These are phyloP conservation scores for Aleadryas rufinucha DNA, from an alignment of 2,113 vertebrate species.

Conservation along the genomic window DNA sequence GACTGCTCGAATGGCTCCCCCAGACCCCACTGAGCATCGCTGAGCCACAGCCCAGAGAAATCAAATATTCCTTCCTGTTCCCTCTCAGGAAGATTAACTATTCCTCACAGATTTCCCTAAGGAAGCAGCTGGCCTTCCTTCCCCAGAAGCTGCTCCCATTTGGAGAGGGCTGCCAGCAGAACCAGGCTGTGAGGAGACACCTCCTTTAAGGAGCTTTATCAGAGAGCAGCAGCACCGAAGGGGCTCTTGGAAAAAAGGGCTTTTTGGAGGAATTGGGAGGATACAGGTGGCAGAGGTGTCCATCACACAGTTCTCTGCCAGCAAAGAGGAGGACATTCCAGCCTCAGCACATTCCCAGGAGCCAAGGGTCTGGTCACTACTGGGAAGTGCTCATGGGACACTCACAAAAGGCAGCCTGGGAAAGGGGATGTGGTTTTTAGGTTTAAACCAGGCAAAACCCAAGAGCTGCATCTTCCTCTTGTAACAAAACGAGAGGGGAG, in stretches of 20 bases:
- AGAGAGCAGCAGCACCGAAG: not conserved
- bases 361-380: not conserved
- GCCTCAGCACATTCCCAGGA: not conserved
- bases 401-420: not conserved
- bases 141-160: not conserved
- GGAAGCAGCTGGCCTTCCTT: not conserved
- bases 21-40: rapidly evolving
- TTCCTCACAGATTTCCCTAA: rapidly evolving
- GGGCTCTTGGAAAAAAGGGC: not conserved
- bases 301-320: not conserved
- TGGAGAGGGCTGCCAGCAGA: not conserved
- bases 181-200: not conserved
- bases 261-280: not conserved
- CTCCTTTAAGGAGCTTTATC: not conserved
- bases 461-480: not conserved
- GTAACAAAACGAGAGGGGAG: not conserved
- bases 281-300: not conserved
- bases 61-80: rapidly evolving
- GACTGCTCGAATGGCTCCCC: not conserved
- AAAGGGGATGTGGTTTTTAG: not conserved
- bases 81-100: not conserved
- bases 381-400: not conserved
- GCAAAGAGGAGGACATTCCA: not conserved
- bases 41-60: not conserved
- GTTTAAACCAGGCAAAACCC: not conserved